Evolutionary conservation across 1,140 invertebrate species (phyloP).

Genomic region (Lithobius niger): DNA sequence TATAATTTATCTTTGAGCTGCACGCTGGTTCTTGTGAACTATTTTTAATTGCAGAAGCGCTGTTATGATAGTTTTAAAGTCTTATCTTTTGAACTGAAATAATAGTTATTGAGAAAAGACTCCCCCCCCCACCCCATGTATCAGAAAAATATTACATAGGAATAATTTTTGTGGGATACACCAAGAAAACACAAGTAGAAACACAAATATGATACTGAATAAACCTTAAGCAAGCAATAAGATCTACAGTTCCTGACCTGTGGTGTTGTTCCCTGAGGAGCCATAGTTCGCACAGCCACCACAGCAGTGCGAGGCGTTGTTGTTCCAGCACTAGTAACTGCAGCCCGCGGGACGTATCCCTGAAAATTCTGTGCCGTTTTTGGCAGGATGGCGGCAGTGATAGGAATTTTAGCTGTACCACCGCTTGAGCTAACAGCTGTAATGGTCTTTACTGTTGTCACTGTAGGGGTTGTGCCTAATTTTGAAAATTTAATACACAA

Average conservation of each 20-base stretch:
- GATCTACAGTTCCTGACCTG: too few species aligned
- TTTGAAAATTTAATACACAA: not conserved
- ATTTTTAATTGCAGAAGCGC: too few species aligned
- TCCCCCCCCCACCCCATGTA: too few species aligned
- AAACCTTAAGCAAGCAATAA: too few species aligned
- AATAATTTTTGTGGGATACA: too few species aligned
- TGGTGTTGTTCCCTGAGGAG: not conserved
- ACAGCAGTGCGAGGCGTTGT: slow-evolving; percentile 11
- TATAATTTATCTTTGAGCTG: slow-evolving; percentile 7
- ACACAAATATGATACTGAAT: too few species aligned
- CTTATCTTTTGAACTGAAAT: too few species aligned
- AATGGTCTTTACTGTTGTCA: not conserved
- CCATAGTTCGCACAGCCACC: slow-evolving; percentile 12
- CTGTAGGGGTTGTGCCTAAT: not conserved
- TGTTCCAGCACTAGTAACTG: slow-evolving; percentile 6
- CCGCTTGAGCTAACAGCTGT: not conserved
- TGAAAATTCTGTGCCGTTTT: slow-evolving; percentile 15
- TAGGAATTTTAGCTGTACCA: slow-evolving; percentile 13
- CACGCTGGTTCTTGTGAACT: too few species aligned
- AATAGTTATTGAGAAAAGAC: too few species aligned
- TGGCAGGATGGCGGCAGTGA: slow-evolving; percentile 16
- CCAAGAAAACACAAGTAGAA: too few species aligned
- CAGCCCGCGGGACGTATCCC: slow-evolving; percentile 1
- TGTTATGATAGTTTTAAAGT: too few species aligned
- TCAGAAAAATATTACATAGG: too few species aligned